phyloP scores from a whole-genome alignment of 2,888 invertebrate species.

The Nephrocerus scutellatus region DNA sequence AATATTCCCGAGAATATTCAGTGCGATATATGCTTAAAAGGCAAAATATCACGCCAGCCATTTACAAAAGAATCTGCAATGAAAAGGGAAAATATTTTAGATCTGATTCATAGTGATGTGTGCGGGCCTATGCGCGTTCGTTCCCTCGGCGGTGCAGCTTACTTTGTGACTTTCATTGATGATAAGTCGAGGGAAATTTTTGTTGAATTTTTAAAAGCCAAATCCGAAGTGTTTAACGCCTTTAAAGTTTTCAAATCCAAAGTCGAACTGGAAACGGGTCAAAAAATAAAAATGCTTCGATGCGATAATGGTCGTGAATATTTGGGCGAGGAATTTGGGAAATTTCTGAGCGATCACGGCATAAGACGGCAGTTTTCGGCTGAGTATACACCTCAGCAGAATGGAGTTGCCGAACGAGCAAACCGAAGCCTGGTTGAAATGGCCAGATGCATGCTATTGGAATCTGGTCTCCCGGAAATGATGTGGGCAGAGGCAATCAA shows the following conservation, averaged over 20 bases:
- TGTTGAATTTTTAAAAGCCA: slow-evolving; percentile 18
- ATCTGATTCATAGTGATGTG: slow-evolving; percentile 19
- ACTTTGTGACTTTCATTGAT: slow-evolving; percentile 23
- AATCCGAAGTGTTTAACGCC: slow-evolving; percentile 14
- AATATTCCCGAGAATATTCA: no score
- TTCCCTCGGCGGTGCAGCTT: slow-evolving; percentile 15
- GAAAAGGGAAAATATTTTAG: slow-evolving; percentile 4
- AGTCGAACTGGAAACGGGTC: slow-evolving; percentile 14
- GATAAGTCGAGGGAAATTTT: slow-evolving; percentile 15
- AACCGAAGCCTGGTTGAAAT: slow-evolving; percentile 16
- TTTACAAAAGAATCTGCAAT: no score
- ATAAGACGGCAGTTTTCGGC: slow-evolving; percentile 4
- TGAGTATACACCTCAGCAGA: slow-evolving; percentile 10
- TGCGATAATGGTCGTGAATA: slow-evolving; percentile 10
- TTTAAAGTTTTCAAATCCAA: slow-evolving; percentile 14
- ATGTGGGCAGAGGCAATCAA: slow-evolving; percentile 19
- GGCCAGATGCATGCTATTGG: slow-evolving; percentile 25
- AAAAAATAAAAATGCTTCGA: slow-evolving; percentile 10
- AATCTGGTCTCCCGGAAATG: slow-evolving; percentile 21
- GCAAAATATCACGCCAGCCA: no score
- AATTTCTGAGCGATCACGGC: slow-evolving; percentile 2
- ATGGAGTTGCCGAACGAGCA: slow-evolving; percentile 9
- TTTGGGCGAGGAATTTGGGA: slow-evolving; percentile 1
- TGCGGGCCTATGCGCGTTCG: slow-evolving; percentile 18
- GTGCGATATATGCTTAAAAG: no score